A percentile compares a stretch with the other conserved stretches of the same genome.
phyloP scores from a whole-genome alignment of 2,888 invertebrate genomes.

The Idaea aversata region DNA sequence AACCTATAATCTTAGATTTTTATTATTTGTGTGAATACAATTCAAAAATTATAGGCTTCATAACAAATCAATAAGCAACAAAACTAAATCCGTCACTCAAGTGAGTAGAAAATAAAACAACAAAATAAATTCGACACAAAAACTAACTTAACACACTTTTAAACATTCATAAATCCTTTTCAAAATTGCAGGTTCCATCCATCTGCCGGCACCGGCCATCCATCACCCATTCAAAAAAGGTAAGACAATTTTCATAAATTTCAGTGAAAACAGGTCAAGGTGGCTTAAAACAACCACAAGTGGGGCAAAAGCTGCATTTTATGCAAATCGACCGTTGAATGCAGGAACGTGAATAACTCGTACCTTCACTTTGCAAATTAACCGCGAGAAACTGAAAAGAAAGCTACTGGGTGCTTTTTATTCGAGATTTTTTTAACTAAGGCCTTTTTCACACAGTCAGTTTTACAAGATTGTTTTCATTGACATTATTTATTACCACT shows the following conservation, averaged over 20 bases:
- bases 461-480: neutral
- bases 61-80: neutral
- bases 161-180: neutral
- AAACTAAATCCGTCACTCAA: neutral
- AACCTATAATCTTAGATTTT: too few species aligned
- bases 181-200: neutral
- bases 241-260: neutral
- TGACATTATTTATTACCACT: too few species aligned
- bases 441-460: neutral
- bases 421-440: neutral
- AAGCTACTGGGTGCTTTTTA: neutral
- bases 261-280: neutral
- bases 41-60: too few species aligned
- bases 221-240: constrained; percentile 1
- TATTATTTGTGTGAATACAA: too few species aligned
- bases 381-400: neutral
- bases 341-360: neutral
- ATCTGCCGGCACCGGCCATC: neutral
- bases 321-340: neutral
- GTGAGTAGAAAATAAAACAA: neutral
- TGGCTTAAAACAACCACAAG: neutral
- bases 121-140: neutral
- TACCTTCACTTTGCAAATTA: neutral
- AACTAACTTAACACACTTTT: neutral
- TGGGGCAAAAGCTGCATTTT: constrained; percentile 1